phyloP scores from a whole-genome alignment of 2,113 vertebrate genomes.

The Apaloderma vittatum region DNA sequence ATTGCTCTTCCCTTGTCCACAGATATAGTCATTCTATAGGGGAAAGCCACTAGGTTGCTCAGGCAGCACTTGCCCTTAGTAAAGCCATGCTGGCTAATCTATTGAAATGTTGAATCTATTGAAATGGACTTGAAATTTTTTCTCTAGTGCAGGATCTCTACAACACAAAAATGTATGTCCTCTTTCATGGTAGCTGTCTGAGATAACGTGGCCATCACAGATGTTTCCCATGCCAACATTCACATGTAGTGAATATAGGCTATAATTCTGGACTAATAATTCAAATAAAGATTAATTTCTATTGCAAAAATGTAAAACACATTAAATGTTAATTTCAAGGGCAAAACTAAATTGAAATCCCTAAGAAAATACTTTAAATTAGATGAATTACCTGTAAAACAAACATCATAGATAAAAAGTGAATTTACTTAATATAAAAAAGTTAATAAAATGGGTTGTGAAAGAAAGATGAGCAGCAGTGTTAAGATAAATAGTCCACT shows the following conservation, averaged over 20 bases:
- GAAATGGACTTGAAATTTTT: not conserved
- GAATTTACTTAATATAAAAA: constrained; percentile 65
- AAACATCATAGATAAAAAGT: constrained; percentile 66
- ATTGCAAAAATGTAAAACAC: constrained; percentile 59
- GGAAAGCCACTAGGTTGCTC: too few relatives aligned
- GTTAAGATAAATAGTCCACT: constrained; percentile 62
- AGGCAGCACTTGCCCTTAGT: too few relatives aligned
- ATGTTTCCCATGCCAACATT: not conserved
- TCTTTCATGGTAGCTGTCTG: not conserved
- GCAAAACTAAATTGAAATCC: constrained; percentile 64
- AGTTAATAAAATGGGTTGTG: constrained; percentile 59
- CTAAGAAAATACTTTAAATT: constrained; percentile 66
- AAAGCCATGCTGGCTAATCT: too few relatives aligned
- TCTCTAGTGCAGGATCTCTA: not conserved
- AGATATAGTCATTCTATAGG: too few relatives aligned
- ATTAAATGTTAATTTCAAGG: constrained; percentile 70
- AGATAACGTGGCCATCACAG: not conserved
- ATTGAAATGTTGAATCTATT: not conserved
- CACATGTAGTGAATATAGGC: not conserved
- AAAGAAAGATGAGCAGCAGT: constrained; percentile 13
- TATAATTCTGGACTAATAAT: constrained; percentile 41
- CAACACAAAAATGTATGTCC: not conserved
- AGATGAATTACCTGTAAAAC: constrained; percentile 68
- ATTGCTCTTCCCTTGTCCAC: too few relatives aligned
- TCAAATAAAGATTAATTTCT: constrained; percentile 67